Base-by-base conservation (phyloP, 2,888 invertebrate genomes). In the Colletes collaris region DNA sequence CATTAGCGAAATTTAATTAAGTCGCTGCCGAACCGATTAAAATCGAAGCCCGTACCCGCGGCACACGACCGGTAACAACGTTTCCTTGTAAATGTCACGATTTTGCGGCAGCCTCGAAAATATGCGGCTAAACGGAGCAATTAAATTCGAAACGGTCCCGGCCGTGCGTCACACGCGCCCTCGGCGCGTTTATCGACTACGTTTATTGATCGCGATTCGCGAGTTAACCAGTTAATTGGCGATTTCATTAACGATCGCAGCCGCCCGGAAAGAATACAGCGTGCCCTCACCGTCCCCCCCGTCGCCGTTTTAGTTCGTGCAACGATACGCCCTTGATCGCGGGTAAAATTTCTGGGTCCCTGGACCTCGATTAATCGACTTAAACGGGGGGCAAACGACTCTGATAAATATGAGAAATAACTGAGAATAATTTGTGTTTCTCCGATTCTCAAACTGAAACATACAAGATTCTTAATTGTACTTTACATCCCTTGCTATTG, bases 31-130 rank as follows among this genome's bases (percentile, higher is more conserved):
- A 53, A 59, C 65, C 76, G 76, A 70, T 60, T 65, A 70, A 65
- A 65, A 65, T 76, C 76, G 65, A 37, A 37, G 76, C 52, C 52
- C 37, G 19, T 16, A 49, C 5, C 53, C 7, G 44, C 56, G 63
- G 50, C 63, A 44, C 19, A 10, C 64, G 59, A 58, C 53, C 35
- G 70, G 65, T 76, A 76, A 76, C 64, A 76, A 70, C 65, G 70
- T 76, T 76, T 70, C 76, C 76, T 76, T 76, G 76, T 76, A 70
- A 76, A 76, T 55, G 70, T 76, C 76, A 76, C 59, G 65, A 56
- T 69, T 75, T 55, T 49, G 53, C 70, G 75, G 59, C 49, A 35
- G 37, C 16, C 37, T 50, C 59, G 59, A 69, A 76, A 69, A 70
- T 76, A 65, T 60, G 59, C 55, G 70, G 58, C 65, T 60, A 76